Evolutionary conservation across 2,888 invertebrate genomes (phyloP).

Genomic region (Trachelus iudaicus): DNA sequence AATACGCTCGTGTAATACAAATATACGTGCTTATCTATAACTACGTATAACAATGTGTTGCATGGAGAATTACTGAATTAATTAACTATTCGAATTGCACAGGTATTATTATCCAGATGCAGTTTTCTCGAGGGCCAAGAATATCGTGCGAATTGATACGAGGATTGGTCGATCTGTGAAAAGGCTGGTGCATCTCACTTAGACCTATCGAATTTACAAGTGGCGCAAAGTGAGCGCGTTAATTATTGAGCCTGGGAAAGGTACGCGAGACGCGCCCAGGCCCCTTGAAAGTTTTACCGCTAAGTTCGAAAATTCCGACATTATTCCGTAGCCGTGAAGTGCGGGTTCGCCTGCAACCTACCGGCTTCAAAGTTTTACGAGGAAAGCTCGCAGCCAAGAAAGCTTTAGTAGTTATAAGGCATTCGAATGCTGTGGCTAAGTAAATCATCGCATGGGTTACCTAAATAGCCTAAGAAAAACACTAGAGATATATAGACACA

Average conservation of each 20-base stretch:
- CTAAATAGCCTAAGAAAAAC: too few species aligned
- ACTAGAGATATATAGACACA: too few species aligned
- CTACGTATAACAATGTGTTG: neutral
- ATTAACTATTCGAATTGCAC: neutral
- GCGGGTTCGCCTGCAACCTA: neutral
- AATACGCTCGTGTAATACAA: neutral
- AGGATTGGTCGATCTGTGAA: neutral
- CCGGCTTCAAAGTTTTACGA: neutral
- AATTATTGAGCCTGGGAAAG: neutral
- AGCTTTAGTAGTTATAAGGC: neutral
- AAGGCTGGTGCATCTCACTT: neutral
- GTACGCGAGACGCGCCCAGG: neutral
- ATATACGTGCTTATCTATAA: neutral
- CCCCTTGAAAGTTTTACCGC: neutral
- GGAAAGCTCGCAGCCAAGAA: neutral
- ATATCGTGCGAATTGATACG: too few species aligned
- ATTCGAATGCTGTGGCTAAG: neutral
- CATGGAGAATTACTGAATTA: neutral
- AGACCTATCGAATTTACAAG: neutral
- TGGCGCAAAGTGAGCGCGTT: neutral
- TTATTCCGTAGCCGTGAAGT: neutral
- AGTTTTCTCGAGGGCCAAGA: neutral
- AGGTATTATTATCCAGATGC: neutral
- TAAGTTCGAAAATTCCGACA: neutral
- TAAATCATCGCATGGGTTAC: neutral